A percentile compares a stretch with the other conserved stretches of the same genome.
Conservation (phyloP, 2,113 vertebrate genomes). For the Alaudala cheleensis region DNA sequence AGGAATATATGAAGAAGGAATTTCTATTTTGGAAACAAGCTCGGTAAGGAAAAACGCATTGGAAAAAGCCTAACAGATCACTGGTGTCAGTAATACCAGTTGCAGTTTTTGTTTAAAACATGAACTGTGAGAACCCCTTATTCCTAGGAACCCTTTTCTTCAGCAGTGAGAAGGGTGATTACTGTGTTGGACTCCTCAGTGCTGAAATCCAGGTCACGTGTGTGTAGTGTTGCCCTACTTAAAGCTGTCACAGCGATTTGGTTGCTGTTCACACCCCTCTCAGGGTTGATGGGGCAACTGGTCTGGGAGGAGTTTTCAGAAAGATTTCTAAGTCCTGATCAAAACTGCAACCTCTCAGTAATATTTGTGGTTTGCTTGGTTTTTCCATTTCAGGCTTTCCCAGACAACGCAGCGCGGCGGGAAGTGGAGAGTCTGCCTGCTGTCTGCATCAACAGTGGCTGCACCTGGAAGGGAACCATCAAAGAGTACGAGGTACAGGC, state of each 20-base stretch:
- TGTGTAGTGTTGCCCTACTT: neutral
- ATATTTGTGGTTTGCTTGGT: neutral
- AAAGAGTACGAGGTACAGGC: constrained; percentile 89
- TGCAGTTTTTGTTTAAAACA: neutral
- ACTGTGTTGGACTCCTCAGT: neutral
- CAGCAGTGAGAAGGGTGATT: neutral
- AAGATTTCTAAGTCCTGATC: neutral
- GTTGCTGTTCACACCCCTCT: neutral
- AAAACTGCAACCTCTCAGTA: neutral
- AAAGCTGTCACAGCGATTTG: rapidly evolving
- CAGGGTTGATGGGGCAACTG: neutral
- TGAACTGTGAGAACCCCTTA: neutral
- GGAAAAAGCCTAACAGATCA: neutral
- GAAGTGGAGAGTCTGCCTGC: constrained; percentile 91
- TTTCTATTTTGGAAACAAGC: constrained; percentile 85
- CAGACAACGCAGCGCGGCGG: constrained; percentile 90
- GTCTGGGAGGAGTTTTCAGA: neutral
- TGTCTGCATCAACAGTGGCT: constrained; percentile 81
- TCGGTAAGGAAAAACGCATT: constrained; percentile 78
- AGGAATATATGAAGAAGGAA: constrained; percentile 88
- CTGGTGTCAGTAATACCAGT: too few species aligned
- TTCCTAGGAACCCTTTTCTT: neutral
- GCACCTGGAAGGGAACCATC: constrained; percentile 88
- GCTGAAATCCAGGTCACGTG: neutral
- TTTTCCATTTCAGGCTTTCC: constrained; percentile 80